Evolutionary conservation across 2,888 invertebrate species (phyloP).

Genomic region (Xestobium rufovillosum): DNA sequence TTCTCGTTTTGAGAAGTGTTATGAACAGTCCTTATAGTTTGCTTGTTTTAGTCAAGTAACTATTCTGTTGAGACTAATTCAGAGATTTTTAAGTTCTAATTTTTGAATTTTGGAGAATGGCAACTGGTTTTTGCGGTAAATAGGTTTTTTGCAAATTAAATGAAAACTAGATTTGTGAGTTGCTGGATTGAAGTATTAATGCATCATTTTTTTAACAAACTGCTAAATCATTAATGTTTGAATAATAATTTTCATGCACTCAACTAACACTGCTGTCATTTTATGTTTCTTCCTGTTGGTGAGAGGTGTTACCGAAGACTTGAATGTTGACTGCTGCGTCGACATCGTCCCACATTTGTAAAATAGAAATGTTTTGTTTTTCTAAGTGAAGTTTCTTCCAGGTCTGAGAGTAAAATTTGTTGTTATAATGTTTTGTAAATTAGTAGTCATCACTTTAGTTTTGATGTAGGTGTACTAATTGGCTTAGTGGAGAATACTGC

Average conservation of each 20-base stretch:
- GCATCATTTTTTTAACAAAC: background rate
- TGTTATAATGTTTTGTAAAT: background rate
- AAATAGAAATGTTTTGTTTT: too few relatives aligned
- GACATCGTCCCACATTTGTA: background rate
- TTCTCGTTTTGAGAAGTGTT: too few relatives aligned
- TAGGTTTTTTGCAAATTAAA: too few relatives aligned
- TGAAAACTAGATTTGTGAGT: background rate
- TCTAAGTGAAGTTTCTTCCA: constrained; percentile 17
- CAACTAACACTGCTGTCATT: background rate
- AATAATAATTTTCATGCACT: background rate
- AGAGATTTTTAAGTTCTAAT: constrained; percentile 16
- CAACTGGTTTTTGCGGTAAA: constrained; percentile 6
- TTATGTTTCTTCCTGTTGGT: background rate
- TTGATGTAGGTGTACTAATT: constrained; percentile 14
- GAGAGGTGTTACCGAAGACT: background rate
- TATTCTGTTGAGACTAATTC: constrained; percentile 34
- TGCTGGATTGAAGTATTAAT: background rate
- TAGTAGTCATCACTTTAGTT: constrained; percentile 9
- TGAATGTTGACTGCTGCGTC: background rate
- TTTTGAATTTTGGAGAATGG: too few relatives aligned
- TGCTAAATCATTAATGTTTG: background rate
- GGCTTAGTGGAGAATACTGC: constrained; percentile 18
- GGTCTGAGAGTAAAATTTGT: constrained; percentile 21
- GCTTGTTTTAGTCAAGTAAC: constrained; percentile 44
- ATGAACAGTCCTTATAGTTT: constrained; percentile 33